Evolutionary conservation across 2,113 vertebrate genomes (phyloP).

Genomic region (Pangasianodon gigas): DNA sequence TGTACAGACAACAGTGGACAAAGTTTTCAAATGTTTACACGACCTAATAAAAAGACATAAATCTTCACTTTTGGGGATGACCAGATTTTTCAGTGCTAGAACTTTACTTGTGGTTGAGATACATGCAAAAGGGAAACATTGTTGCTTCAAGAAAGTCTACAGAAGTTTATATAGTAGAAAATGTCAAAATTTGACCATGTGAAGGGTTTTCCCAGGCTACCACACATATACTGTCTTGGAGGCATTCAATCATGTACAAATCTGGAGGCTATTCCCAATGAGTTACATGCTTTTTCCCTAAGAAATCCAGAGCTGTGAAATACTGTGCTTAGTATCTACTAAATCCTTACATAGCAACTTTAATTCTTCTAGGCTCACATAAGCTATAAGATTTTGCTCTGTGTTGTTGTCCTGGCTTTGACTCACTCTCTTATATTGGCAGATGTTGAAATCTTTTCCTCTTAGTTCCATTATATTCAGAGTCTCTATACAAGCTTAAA

Average conservation of each 20-base stretch:
- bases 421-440: not conserved
- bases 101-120: not conserved
- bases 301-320: not conserved
- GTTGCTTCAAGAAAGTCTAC: not conserved
- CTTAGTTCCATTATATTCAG: constrained; percentile 7
- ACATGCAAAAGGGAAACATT: not conserved
- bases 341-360: not conserved
- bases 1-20: not conserved
- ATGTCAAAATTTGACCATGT: not conserved
- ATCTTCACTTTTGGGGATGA: not conserved
- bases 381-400: not conserved
- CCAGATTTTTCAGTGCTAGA: not conserved
- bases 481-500: constrained; percentile 2
- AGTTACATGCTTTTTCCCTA: not conserved
- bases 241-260: not conserved
- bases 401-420: not conserved
- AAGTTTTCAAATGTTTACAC: not conserved
- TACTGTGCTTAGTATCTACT: not conserved
- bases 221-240: not conserved
- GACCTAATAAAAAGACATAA: not conserved
- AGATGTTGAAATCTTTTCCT: not conserved
- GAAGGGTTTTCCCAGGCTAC: not conserved
- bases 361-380: not conserved
- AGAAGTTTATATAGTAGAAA: not conserved
- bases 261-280: not conserved